Conservation (phyloP, 2,113 vertebrate genomes). For the Saccopteryx bilineata region DNA sequence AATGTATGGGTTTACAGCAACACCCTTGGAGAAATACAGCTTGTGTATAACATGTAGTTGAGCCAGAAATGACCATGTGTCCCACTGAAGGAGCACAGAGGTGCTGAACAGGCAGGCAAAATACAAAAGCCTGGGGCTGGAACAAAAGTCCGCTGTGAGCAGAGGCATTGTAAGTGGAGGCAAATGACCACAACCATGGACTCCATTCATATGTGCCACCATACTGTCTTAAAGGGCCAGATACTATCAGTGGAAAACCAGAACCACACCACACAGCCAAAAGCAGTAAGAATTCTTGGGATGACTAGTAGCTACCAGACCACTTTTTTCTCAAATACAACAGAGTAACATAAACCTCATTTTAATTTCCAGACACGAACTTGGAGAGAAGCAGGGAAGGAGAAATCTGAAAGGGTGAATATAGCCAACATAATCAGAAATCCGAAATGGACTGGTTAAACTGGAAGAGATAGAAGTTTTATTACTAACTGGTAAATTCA, state of each 20-base stretch:
- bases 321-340: neutral
- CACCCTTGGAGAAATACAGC: neutral
- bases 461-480: neutral
- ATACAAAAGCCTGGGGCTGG: neutral
- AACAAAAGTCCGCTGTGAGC: neutral
- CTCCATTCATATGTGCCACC: neutral
- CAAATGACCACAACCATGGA: neutral
- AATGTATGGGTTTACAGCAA: neutral
- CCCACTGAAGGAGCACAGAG: neutral
- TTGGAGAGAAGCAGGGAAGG: neutral
- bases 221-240: neutral
- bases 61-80: neutral
- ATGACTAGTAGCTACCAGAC: neutral
- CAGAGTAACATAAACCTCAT: neutral
- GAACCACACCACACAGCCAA: neutral
- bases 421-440: neutral
- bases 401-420: neutral
- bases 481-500: neutral
- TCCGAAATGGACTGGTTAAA: neutral
- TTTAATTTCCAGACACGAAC: neutral
- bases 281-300: neutral
- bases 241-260: neutral
- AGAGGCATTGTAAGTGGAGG: neutral
- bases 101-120: neutral
- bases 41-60: neutral